These are phyloP conservation scores for Drosophila hawaiiensis DNA, from an alignment of 2,888 invertebrate genomes.

Conservation along the genomic window DNA sequence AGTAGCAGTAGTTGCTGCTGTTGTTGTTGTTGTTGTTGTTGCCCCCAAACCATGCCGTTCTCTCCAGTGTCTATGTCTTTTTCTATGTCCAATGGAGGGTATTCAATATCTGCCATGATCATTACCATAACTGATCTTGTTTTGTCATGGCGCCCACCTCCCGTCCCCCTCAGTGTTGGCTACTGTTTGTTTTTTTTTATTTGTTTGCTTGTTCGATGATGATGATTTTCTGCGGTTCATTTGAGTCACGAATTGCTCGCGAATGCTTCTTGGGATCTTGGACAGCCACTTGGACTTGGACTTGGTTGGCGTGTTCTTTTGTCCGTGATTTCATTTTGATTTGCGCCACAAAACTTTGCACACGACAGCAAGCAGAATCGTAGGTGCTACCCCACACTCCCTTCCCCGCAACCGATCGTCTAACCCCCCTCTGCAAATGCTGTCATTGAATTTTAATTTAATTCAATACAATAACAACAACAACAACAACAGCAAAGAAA, in stretches of 20 bases:
- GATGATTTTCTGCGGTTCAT: constrained; percentile 80
- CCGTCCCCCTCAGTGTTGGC: constrained; percentile 19
- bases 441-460: constrained; percentile 79
- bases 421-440: constrained; percentile 29
- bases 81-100: constrained; percentile 39
- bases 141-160: constrained; percentile 64
- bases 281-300: constrained; percentile 61
- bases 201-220: constrained; percentile 36
- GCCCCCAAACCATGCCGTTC: constrained; percentile 22
- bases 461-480: constrained; percentile 61
- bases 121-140: constrained; percentile 80
- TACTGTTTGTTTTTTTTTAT: constrained; percentile 41
- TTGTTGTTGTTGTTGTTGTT: neutral
- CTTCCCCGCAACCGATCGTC: neutral
- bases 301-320: constrained; percentile 70
- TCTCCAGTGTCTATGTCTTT: constrained; percentile 32
- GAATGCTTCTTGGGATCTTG: constrained; percentile 56
- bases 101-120: constrained; percentile 71
- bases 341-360: constrained; percentile 67
- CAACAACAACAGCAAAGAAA: constrained; percentile 37
- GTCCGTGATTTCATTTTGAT: constrained; percentile 77
- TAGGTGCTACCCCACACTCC: constrained; percentile 55
- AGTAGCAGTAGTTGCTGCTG: constrained; percentile 7
- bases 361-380: constrained; percentile 72
- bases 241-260: constrained; percentile 78